These are phyloP conservation scores for Turnix velox DNA, from an alignment of 2,113 vertebrate genomes.

Conservation along the genomic window DNA sequence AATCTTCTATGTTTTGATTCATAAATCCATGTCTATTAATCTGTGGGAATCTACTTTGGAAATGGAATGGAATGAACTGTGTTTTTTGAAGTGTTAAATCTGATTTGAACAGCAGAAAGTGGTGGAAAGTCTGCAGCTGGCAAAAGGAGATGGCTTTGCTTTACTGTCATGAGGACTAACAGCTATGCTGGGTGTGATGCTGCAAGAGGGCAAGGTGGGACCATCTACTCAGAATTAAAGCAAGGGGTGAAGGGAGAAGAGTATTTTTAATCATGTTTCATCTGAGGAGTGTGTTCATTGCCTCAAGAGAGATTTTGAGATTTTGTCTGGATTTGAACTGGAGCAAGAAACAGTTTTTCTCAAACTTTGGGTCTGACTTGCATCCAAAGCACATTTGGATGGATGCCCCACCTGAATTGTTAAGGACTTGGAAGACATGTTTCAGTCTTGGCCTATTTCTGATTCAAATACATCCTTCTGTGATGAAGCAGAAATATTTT, in stretches of 20 bases:
- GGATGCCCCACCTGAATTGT: slow-evolving; percentile 44
- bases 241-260: not conserved
- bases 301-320: slow-evolving; percentile 53
- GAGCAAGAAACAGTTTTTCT: slow-evolving; percentile 44
- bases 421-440: slow-evolving; percentile 32
- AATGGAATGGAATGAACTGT: not conserved
- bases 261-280: not conserved
- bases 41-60: not conserved
- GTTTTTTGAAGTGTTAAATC: not conserved
- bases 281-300: slow-evolving; percentile 34
- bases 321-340: slow-evolving; percentile 55
- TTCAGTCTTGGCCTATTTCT: slow-evolving; percentile 34
- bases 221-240: not conserved
- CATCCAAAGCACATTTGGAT: slow-evolving; percentile 54
- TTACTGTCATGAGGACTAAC: accelerated
- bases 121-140: not conserved
- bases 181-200: not conserved
- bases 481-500: not conserved
- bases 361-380: slow-evolving; percentile 30
- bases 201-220: not conserved
- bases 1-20: not conserved
- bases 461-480: slow-evolving; percentile 4
- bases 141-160: not conserved
- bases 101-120: not conserved
- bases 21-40: not conserved